Evolutionary conservation across 2,888 invertebrate species (phyloP).

Genomic region (Drosophila paranaensis): DNA sequence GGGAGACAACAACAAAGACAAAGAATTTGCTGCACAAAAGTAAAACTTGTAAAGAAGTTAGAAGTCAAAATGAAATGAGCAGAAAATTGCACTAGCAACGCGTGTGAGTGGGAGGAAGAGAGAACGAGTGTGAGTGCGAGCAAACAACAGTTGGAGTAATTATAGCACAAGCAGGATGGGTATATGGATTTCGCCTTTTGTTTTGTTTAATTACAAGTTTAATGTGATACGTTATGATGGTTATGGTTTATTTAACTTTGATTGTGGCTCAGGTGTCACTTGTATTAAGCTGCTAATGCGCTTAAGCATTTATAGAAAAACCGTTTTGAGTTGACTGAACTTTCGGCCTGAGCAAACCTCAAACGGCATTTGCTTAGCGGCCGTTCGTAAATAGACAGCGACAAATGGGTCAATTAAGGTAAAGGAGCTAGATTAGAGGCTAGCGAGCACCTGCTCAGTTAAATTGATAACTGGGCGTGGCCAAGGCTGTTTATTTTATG

Average conservation of each 20-base stretch:
- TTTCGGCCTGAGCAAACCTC: slow-evolving; percentile 58
- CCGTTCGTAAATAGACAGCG: slow-evolving; percentile 65
- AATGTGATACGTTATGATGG: slow-evolving; percentile 29
- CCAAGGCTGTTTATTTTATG: slow-evolving; percentile 16
- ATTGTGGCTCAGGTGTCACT: slow-evolving; percentile 21
- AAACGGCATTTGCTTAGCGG: slow-evolving; percentile 69
- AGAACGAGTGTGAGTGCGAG: slow-evolving; percentile 7
- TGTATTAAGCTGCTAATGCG: slow-evolving; percentile 31
- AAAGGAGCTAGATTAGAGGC: slow-evolving; percentile 20
- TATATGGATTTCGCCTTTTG: slow-evolving; percentile 1
- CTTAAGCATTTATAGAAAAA: slow-evolving; percentile 3
- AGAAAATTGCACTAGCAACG: slow-evolving; percentile 26
- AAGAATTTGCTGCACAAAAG: slow-evolving; percentile 67
- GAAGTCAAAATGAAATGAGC: slow-evolving; percentile 43
- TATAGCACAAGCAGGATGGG: slow-evolving; percentile 30
- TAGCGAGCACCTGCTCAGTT: slow-evolving; percentile 4
- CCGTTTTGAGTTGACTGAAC: slow-evolving; percentile 32
- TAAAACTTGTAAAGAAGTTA: slow-evolving; percentile 60
- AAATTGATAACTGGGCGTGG: slow-evolving; percentile 45
- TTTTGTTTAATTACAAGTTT: slow-evolving; percentile 47
- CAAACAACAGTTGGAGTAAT: slow-evolving; percentile 35
- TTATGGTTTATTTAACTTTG: slow-evolving; percentile 41
- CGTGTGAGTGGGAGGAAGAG: not conserved
- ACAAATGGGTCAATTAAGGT: slow-evolving; percentile 65
- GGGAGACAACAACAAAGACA: slow-evolving; percentile 23